Percentiles rank a stretch among this genome's conserved stretches.
Evolutionary conservation across 1,140 invertebrate genomes (phyloP).

Genomic region (Bathynomus jamesi): DNA sequence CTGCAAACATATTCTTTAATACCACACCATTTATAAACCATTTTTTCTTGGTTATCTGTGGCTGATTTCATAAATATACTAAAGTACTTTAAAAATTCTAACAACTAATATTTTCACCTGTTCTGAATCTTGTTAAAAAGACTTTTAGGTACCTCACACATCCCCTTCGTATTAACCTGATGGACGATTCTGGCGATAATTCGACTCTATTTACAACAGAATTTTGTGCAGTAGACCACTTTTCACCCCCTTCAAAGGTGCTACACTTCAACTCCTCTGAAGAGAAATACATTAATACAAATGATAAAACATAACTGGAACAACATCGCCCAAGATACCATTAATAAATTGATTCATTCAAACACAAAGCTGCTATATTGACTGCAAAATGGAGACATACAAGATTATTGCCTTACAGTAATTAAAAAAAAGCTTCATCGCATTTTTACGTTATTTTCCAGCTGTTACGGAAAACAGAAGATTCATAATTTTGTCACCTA

Average conservation of each 20-base stretch:
- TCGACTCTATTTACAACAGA: background rate
- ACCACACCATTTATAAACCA: background rate
- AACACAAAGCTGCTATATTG: no score
- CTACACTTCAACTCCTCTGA: background rate
- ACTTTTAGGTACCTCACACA: background rate
- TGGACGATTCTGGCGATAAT: background rate
- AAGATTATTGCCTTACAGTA: no score
- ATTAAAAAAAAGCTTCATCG: no score
- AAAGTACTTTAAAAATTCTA: no score
- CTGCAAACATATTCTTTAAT: background rate
- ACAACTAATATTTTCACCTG: background rate
- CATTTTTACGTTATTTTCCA: no score
- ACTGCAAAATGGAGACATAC: no score
- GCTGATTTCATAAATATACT: no score
- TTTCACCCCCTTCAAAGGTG: background rate
- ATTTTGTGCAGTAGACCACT: background rate
- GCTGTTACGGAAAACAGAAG: no score
- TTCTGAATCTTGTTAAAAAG: no score
- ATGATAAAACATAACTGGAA: background rate
- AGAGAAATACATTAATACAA: background rate
- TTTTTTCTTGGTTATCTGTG: no score
- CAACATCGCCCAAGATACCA: background rate
- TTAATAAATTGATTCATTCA: background rate
- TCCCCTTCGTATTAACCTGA: background rate
- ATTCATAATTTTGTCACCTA: no score